Percentiles rank a stretch among this genome's conserved stretches.
phyloP scores from a whole-genome alignment of 1,140 invertebrate species.

The Catajapyx aquilonaris region DNA sequence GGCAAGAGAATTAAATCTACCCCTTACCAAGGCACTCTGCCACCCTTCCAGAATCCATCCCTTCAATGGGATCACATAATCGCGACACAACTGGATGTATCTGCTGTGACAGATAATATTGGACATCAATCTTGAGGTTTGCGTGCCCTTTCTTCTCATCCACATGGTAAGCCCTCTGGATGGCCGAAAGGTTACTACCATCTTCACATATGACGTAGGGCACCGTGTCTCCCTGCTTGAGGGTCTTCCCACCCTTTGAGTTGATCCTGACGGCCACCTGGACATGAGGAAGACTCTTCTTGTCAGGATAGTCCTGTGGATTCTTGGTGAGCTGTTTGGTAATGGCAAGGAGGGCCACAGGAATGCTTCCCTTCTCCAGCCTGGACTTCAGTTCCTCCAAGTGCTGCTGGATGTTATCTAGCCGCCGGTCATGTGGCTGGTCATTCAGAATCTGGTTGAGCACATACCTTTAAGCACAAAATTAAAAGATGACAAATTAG shows the following conservation, averaged over 20 bases:
- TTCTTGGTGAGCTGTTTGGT: conserved; percentile 92
- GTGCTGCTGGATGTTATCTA: conserved; percentile 62
- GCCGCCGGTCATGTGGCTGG: conserved; percentile 50
- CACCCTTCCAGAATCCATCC: conserved; percentile 69
- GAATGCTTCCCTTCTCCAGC: conserved; percentile 41
- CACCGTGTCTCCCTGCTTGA: conserved; percentile 84
- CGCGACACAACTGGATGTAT: conserved; percentile 85
- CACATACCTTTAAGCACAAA: conserved; percentile 24
- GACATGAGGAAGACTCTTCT: conserved; percentile 70
- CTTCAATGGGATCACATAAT: conserved; percentile 88
- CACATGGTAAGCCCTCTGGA: conserved; percentile 84
- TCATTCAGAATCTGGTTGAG: conserved; percentile 70
- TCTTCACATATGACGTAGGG: conserved; percentile 89
- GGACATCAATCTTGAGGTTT: conserved; percentile 49
- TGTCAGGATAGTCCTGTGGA: conserved; percentile 80
- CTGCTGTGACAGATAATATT: conserved; percentile 70
- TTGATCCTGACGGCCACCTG: conserved; percentile 78
- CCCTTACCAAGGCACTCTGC: conserved; percentile 66
- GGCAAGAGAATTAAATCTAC: conserved; percentile 2
- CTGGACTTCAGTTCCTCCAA: conserved; percentile 36
- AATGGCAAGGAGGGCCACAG: conserved; percentile 60
- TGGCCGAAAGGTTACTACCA: conserved; percentile 50
- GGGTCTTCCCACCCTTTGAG: conserved; percentile 48
- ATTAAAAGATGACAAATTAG: conserved; percentile 2
- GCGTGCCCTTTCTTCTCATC: conserved; percentile 58